These are phyloP conservation scores for Tachyglossus aculeatus DNA, from an alignment of 2,797 vertebrate species.

Conservation along the genomic window DNA sequence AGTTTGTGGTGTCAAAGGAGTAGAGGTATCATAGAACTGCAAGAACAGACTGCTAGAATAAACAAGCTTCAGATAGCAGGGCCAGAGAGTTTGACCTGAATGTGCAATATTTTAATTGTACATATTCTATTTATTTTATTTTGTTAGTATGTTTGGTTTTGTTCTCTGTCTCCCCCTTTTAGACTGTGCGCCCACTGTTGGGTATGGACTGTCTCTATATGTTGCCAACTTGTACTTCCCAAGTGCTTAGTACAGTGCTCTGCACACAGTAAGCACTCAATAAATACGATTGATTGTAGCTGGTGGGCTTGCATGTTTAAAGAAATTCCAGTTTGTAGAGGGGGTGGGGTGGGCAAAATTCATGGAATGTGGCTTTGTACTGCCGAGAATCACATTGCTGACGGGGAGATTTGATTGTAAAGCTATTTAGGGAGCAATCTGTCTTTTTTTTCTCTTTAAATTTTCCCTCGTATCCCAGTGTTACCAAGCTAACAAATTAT, in stretches of 20 bases:
- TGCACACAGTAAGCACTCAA: no score
- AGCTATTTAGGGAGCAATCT: conserved; percentile 6
- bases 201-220: no score
- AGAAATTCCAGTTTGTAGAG: no score
- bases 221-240: no score
- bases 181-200: no score
- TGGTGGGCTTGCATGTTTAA: not conserved
- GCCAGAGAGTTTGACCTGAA: conserved; percentile 1
- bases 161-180: no score
- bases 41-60: not conserved
- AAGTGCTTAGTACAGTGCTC: no score
- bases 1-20: not conserved
- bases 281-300: no score
- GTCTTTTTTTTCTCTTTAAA: not conserved
- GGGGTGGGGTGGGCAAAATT: conserved; percentile 33
- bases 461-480: conserved; percentile 2
- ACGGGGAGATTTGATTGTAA: conserved; percentile 6
- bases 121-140: no score
- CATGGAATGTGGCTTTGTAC: conserved; percentile 13
- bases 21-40: not conserved
- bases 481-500: conserved; percentile 44
- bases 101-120: no score
- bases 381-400: conserved; percentile 52
- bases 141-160: no score
- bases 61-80: not conserved